Evolutionary conservation across 35 echinoderm and acorn worm species (phyloP), one percentile per base, ranked within the genome.

Genomic region (Heliocidaris erythrogramma): DNA sequence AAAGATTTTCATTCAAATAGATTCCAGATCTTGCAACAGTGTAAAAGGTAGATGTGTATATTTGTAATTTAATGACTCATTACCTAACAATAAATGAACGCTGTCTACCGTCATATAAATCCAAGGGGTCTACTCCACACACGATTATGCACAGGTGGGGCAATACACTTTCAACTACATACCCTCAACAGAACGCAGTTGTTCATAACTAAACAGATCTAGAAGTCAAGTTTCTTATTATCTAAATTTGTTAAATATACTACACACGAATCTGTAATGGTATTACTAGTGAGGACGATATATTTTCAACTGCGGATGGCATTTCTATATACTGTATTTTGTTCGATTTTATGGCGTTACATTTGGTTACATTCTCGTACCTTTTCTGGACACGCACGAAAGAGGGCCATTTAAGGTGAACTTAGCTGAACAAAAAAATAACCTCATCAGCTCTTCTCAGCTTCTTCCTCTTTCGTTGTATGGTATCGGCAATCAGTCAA

Each of bases 381-480:
- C 87, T 89, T 35, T 24, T 32, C 32, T 47, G 11, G 87, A 89
- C 87, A 89, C 87, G 87, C 87, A 89, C 31, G 87, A 89, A 89
- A 89, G 87, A 89, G 87, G 87, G 47, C 87, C 12, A 12, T 4
- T 31, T 9, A 47, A 17, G 31, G 4, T 89, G 47, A 89, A 32
- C 17, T 2, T 35, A 89, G 17, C 31, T 0, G 87, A 89, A 24
- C 87, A 13, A 47, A 42, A 42, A 42, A 42, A 17, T 18, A 12
- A 88, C 14, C 17, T 14, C 87, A 21, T 17, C 5, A 89, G 18
- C 3, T 89, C 6, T n/a, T n/a, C n/a, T n/a, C n/a, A n/a, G n/a
- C n/a, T n/a, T n/a, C n/a, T n/a, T n/a, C n/a, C n/a, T n/a, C n/a
- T n/a, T n/a, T n/a, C n/a, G n/a, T n/a, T n/a, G n/a, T n/a, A n/a